Evolutionary conservation across 1,140 invertebrate species (phyloP).

Genomic region (Lucilia sericata): DNA sequence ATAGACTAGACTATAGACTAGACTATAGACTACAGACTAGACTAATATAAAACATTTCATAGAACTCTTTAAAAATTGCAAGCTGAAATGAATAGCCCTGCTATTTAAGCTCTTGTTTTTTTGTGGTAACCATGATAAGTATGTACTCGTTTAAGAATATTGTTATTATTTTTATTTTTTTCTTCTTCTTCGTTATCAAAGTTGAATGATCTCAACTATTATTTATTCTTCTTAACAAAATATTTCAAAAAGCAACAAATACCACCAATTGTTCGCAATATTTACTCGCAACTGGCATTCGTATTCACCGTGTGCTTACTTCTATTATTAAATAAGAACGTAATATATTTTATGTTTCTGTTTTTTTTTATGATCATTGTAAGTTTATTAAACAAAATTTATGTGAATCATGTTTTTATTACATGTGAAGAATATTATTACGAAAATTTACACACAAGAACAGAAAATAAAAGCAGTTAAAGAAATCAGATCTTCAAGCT

Average conservation of each 20-base stretch:
- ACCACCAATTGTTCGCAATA: constrained; percentile 14
- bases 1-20: too few relatives aligned
- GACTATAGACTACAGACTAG: too few relatives aligned
- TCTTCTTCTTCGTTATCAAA: not conserved
- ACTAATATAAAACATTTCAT: too few relatives aligned
- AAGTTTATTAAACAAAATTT: constrained; percentile 9
- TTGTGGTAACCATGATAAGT: not conserved
- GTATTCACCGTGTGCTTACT: not conserved
- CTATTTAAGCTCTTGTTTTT: not conserved
- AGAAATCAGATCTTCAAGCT: too few relatives aligned
- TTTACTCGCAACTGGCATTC: not conserved
- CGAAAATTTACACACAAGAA: not conserved
- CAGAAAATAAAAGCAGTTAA: not conserved
- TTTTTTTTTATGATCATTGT: not conserved
- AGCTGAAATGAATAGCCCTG: not conserved
- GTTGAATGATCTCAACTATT: not conserved
- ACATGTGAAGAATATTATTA: constrained; percentile 20
- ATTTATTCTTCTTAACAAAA: not conserved
- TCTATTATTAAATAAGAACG: constrained; percentile 6
- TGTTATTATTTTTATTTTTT: not conserved
- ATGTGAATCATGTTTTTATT: constrained; percentile 24
- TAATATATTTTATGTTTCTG: not conserved
- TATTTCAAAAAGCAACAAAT: not conserved
- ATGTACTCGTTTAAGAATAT: not conserved
- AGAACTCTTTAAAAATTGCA: too few relatives aligned